Evolutionary conservation across 1,140 invertebrate genomes (phyloP).

Genomic region (Gonioctena quinquepunctata): DNA sequence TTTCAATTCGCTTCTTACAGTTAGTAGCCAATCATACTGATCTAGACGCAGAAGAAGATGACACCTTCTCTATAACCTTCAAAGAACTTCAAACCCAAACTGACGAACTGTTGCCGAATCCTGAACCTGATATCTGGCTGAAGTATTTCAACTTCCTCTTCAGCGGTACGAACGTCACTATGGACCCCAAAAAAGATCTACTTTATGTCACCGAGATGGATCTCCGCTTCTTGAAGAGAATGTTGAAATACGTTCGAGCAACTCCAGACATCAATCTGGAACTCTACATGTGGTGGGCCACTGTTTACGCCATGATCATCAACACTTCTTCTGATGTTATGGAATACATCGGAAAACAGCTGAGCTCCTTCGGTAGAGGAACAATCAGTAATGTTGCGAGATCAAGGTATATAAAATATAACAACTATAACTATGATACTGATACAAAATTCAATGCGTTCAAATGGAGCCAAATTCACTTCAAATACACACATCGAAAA

Average conservation of each 20-base stretch:
- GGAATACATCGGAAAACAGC: constrained; percentile 47
- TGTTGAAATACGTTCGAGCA: constrained; percentile 62
- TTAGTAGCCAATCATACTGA: constrained; percentile 30
- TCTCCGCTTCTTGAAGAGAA: constrained; percentile 64
- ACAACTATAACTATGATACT: too few relatives aligned
- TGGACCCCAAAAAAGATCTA: constrained; percentile 56
- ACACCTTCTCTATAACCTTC: constrained; percentile 26
- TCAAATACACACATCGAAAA: too few relatives aligned
- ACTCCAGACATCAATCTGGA: constrained; percentile 63
- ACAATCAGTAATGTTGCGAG: constrained; percentile 2
- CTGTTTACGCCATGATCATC: constrained; percentile 66
- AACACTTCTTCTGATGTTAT: constrained; percentile 65
- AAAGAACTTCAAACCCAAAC: constrained; percentile 28
- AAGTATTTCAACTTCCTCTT: constrained; percentile 67
- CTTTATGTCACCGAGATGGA: constrained; percentile 64
- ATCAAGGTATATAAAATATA: constrained; percentile 34
- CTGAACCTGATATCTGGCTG: constrained; percentile 60
- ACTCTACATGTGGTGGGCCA: constrained; percentile 70
- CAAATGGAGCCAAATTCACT: too few relatives aligned
- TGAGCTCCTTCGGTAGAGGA: constrained; percentile 3
- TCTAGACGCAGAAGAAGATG: constrained; percentile 23
- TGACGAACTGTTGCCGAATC: constrained; percentile 28
- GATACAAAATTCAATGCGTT: too few relatives aligned
- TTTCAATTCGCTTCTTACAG: constrained; percentile 19
- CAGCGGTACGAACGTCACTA: constrained; percentile 58